A percentile compares a stretch with the other conserved stretches of the same genome.
Evolutionary conservation across 2,113 vertebrate species (phyloP).

Genomic region (Amazona guildingii): DNA sequence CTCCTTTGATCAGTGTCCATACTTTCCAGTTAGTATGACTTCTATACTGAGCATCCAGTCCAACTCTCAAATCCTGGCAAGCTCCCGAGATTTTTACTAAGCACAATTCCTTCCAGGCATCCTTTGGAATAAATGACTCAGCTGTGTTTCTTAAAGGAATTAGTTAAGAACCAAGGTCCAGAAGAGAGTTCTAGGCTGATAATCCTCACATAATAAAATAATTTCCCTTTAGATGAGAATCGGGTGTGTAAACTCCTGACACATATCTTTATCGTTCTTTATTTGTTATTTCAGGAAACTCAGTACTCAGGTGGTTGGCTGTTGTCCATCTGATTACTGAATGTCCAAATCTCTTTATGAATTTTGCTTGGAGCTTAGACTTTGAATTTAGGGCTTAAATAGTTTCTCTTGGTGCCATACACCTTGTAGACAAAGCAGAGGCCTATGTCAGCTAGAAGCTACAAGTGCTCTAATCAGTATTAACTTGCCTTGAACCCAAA

Average conservation of each 20-base stretch:
- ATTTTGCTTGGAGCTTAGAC: neutral
- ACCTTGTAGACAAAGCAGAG: neutral
- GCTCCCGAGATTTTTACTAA: neutral
- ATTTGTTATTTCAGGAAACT: neutral
- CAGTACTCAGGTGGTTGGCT: neutral
- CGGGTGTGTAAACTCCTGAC: neutral
- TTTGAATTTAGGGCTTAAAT: neutral
- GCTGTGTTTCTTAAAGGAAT: constrained; percentile 2
- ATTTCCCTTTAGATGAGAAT: neutral
- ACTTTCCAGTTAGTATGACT: neutral
- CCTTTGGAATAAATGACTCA: neutral
- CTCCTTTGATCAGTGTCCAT: constrained; percentile 6
- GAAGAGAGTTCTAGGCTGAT: neutral
- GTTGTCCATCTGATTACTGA: neutral
- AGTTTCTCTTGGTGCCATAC: neutral
- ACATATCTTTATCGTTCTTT: neutral
- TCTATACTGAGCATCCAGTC: neutral
- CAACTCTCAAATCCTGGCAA: neutral
- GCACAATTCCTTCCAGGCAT: neutral
- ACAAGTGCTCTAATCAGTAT: neutral
- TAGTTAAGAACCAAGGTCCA: neutral
- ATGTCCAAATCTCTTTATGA: neutral
- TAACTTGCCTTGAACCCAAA: neutral
- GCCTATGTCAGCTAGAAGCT: neutral
- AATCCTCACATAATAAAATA: neutral